phyloP scores from a whole-genome alignment of 2,888 invertebrate genomes.

The Diachrysia chrysitis region DNA sequence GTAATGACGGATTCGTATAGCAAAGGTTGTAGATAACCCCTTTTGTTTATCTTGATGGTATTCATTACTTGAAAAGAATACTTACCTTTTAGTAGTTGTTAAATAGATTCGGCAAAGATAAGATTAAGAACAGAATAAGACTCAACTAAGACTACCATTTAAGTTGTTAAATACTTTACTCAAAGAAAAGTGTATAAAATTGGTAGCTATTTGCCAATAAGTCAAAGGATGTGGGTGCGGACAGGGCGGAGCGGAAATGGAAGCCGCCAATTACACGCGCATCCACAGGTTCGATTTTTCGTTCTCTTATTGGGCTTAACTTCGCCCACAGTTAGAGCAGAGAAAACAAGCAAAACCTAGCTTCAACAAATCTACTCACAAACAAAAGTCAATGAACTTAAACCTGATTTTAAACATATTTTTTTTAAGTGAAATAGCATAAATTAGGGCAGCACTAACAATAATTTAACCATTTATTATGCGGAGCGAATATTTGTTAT shows the following conservation, averaged over 20 bases:
- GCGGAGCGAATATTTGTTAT: too few species aligned
- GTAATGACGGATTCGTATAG: neutral
- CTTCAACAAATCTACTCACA: constrained; percentile 25
- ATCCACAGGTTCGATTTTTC: constrained; percentile 66
- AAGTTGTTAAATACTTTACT: too few species aligned
- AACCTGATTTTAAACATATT: neutral
- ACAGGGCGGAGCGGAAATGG: constrained; percentile 59
- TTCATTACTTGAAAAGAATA: too few species aligned
- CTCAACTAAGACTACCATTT: too few species aligned
- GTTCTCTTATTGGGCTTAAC: constrained; percentile 46
- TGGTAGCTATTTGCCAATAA: constrained; percentile 49
- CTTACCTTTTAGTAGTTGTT: too few species aligned
- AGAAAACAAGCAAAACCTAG: constrained; percentile 35
- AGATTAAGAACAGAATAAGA: too few species aligned
- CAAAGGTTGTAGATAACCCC: too few species aligned
- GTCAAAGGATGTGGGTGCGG: constrained; percentile 49
- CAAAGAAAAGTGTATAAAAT: constrained; percentile 33
- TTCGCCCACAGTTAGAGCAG: constrained; percentile 16
- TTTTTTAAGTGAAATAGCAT: too few species aligned
- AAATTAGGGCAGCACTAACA: too few species aligned
- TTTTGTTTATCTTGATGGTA: too few species aligned
- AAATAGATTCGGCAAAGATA: too few species aligned
- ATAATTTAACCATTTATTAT: too few species aligned
- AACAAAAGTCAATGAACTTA: neutral
- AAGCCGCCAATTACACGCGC: constrained; percentile 74